These are phyloP conservation scores for Machaerirhynchus nigripectus DNA, from an alignment of 2,113 vertebrate genomes.

Conservation along the genomic window DNA sequence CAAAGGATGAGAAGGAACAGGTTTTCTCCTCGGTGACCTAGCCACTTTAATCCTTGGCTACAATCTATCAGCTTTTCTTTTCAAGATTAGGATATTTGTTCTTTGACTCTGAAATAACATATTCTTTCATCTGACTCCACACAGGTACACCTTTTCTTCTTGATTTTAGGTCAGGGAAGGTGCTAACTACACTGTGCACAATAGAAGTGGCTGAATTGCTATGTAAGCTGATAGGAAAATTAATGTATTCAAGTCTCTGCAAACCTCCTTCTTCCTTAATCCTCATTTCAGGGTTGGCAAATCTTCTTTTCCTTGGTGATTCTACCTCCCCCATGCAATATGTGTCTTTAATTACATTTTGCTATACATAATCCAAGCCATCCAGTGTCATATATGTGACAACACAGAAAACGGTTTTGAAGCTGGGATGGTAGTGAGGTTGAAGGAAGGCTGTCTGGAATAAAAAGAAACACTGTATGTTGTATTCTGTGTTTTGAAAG, in stretches of 20 bases:
- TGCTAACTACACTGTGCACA: neutral
- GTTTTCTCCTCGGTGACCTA: neutral
- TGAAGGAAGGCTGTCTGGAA: neutral
- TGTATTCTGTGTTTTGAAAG: neutral
- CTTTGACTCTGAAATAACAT: neutral
- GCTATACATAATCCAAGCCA: neutral
- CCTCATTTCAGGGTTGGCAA: neutral
- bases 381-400: neutral
- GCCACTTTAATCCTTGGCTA: neutral
- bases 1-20: neutral
- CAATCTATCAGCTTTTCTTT: neutral
- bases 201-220: neutral
- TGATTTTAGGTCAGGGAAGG: neutral
- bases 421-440: neutral
- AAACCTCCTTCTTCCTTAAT: slow-evolving; percentile 41
- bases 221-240: slow-evolving; percentile 16
- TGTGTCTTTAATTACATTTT: slow-evolving; percentile 49
- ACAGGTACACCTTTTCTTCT: neutral
- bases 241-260: slow-evolving; percentile 27
- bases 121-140: neutral
- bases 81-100: neutral
- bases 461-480: neutral
- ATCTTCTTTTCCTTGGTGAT: slow-evolving; percentile 48
- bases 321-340: neutral
- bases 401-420: neutral